phyloP scores from a whole-genome alignment of 2,797 vertebrate species.

The Sebastes glaucus region DNA sequence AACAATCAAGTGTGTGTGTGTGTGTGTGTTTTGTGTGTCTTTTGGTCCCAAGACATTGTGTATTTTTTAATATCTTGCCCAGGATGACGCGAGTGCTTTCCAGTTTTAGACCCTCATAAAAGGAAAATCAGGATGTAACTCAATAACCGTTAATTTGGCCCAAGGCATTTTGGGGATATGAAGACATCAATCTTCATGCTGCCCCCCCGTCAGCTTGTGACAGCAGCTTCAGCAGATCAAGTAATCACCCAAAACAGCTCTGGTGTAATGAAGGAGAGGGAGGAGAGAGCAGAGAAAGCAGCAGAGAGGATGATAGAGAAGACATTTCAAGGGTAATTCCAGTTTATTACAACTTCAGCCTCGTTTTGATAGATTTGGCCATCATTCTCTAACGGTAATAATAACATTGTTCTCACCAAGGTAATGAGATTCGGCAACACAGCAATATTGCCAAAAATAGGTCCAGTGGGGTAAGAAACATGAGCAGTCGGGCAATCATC shows the following conservation, averaged over 20 bases:
- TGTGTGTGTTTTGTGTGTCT: conserved; percentile 1
- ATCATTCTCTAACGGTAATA: background rate
- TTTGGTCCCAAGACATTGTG: conserved; percentile 2
- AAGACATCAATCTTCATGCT: conserved; percentile 68
- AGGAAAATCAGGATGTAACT: conserved; percentile 58
- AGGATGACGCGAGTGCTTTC: conserved; percentile 5
- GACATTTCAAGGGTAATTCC: background rate
- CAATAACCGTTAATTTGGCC: conserved; percentile 71
- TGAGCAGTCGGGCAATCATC: background rate
- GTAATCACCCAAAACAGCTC: conserved; percentile 35
- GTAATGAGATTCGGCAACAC: background rate
- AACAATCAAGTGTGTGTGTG: conserved; percentile 13
- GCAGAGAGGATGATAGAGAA: background rate
- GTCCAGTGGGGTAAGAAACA: background rate
- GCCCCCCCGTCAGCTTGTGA: conserved; percentile 6
- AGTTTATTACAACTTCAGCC: background rate
- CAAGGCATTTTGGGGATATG: conserved; percentile 62
- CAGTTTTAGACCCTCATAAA: conserved; percentile 64
- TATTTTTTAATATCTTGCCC: conserved; percentile 49
- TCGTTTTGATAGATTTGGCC: background rate
- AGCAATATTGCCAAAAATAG: background rate
- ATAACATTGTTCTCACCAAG: background rate
- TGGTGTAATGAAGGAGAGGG: conserved; percentile 12
- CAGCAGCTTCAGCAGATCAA: conserved; percentile 39
- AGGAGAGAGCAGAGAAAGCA: background rate